Percentiles rank a stretch among this genome's conserved stretches.
Evolutionary conservation across 2,113 vertebrate genomes (phyloP).

Genomic region (Plestiodon gilberti): DNA sequence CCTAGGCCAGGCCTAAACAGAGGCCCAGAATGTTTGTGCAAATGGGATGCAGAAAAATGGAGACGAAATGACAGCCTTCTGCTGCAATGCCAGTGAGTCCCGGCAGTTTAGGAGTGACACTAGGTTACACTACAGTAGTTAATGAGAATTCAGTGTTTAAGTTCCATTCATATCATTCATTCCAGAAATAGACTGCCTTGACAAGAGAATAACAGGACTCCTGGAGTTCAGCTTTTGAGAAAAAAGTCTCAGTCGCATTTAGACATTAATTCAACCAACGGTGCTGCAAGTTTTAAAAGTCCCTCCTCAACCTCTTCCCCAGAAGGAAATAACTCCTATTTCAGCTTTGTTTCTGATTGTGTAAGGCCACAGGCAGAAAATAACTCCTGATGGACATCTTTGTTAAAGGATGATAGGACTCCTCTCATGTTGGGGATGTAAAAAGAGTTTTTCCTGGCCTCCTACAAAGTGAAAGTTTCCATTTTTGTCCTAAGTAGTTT

Average conservation of each 20-base stretch:
- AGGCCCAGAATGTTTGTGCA: slow-evolving; percentile 51
- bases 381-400: not conserved
- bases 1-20: not conserved
- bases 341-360: not conserved
- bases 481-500: not conserved
- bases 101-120: slow-evolving; percentile 56
- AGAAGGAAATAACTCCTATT: slow-evolving; percentile 47
- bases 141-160: slow-evolving; percentile 65
- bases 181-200: slow-evolving; percentile 68
- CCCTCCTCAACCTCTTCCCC: slow-evolving; percentile 37
- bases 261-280: slow-evolving; percentile 59
- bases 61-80: slow-evolving; percentile 65
- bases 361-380: not conserved
- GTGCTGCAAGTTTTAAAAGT: slow-evolving; percentile 49
- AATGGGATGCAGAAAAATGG: slow-evolving; percentile 58
- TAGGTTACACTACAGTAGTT: slow-evolving; percentile 59
- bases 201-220: slow-evolving; percentile 63
- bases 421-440: not conserved
- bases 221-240: slow-evolving; percentile 53
- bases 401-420: slow-evolving; percentile 37
- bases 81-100: slow-evolving; percentile 58
- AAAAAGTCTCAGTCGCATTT: slow-evolving; percentile 49
- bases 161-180: slow-evolving; percentile 62
- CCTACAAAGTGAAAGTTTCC: slow-evolving; percentile 1
- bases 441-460: not conserved